These are phyloP conservation scores for Actinopyga echinites DNA, from an alignment of 53 echinoderm and acorn worm genomes.

Conservation along the genomic window DNA sequence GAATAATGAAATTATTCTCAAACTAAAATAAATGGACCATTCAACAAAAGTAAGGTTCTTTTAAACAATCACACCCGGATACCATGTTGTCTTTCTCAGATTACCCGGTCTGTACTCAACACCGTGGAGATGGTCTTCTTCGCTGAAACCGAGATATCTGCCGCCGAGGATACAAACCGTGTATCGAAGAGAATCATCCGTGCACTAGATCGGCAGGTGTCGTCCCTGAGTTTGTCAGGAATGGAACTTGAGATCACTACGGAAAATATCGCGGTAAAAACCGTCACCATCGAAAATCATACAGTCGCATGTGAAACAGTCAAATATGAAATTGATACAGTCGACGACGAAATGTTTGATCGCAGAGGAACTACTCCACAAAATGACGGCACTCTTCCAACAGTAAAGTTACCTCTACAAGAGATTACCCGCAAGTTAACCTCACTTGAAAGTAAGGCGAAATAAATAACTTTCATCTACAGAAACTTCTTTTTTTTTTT, in stretches of 20 bases:
- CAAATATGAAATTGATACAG: not conserved
- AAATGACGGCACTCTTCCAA: not conserved
- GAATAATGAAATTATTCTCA: no score
- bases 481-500: no score
- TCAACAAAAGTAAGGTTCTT: no score
- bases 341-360: not conserved
- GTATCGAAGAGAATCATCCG: slow-evolving; percentile 1
- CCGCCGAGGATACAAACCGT: not conserved
- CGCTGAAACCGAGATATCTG: not conserved
- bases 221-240: not conserved
- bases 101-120: not conserved
- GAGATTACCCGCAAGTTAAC: not conserved
- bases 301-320: not conserved
- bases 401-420: slow-evolving; percentile 3
- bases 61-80: no score
- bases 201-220: slow-evolving; percentile 18
- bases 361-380: not conserved
- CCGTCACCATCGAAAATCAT: not conserved
- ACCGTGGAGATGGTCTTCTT: slow-evolving; percentile 12
- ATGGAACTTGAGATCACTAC: slow-evolving; percentile 13
- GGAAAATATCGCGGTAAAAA: slow-evolving; percentile 18
- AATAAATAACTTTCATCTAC: no score
- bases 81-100: not conserved
- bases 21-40: no score
- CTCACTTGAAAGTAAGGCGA: not conserved